These are phyloP conservation scores for Ochropacha duplaris DNA, from an alignment of 2,888 invertebrate species.

Conservation along the genomic window DNA sequence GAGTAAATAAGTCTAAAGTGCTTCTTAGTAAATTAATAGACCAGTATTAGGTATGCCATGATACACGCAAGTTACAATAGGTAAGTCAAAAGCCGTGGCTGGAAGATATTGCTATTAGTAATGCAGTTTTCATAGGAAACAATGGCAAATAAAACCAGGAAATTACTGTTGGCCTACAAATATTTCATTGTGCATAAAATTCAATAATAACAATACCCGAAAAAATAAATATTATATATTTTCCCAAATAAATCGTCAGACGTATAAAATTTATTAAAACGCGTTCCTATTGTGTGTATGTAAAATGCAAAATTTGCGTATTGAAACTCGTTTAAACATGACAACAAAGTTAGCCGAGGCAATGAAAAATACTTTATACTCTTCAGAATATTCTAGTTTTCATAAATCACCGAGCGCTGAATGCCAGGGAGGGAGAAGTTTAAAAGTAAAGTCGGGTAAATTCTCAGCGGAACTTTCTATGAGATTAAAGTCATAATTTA, in stretches of 20 bases:
- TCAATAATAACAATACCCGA: slow-evolving; percentile 18
- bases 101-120: not conserved
- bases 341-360: slow-evolving; percentile 55
- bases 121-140: not conserved
- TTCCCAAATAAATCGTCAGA: slow-evolving; percentile 12
- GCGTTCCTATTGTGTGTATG: slow-evolving; percentile 7
- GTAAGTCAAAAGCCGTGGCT: not conserved
- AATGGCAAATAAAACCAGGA: not conserved
- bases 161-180: not conserved
- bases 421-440: slow-evolving; percentile 65
- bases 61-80: slow-evolving; percentile 18
- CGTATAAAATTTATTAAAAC: slow-evolving; percentile 10
- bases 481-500: slow-evolving; percentile 77
- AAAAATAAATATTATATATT: slow-evolving; percentile 10
- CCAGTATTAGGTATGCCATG: slow-evolving; percentile 40
- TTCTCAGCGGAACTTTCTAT: slow-evolving; percentile 67
- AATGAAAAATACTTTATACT: slow-evolving; percentile 64
- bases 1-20: slow-evolving; percentile 72
- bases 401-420: slow-evolving; percentile 74
- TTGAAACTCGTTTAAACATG: slow-evolving; percentile 57
- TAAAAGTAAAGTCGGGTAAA: slow-evolving; percentile 70
- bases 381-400: slow-evolving; percentile 71
- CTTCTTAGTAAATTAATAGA: slow-evolving; percentile 56
- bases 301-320: slow-evolving; percentile 37
- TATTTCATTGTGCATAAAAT: slow-evolving; percentile 7